Evolutionary conservation across 2,797 vertebrate genomes (phyloP).

Genomic region (Thamnophis elegans): DNA sequence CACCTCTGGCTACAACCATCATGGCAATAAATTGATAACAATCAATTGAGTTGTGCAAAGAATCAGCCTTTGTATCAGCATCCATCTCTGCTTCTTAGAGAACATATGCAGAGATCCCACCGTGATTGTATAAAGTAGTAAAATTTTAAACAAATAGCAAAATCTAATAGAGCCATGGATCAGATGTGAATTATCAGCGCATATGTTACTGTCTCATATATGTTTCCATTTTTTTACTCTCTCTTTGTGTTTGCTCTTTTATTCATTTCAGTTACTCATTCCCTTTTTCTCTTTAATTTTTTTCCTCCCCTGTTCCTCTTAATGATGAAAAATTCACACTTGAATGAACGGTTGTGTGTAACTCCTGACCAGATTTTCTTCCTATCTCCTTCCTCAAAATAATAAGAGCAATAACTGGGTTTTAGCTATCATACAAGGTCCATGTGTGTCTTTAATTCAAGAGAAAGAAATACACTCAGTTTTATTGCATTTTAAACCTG

Average conservation of each 20-base stretch:
- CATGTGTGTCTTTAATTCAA: background rate
- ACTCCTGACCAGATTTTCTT: background rate
- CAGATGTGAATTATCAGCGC: conserved; percentile 54
- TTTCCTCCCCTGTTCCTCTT: conserved; percentile 21
- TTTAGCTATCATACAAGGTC: background rate
- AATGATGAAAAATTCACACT: conserved; percentile 5
- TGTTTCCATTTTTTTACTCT: conserved; percentile 27
- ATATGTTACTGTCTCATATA: conserved; percentile 58
- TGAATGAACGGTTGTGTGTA: background rate
- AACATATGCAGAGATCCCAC: conserved; percentile 23
- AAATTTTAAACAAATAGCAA: conserved; percentile 57
- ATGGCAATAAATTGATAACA: background rate
- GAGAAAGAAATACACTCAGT: background rate
- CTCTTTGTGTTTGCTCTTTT: conserved; percentile 47
- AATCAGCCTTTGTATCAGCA: conserved; percentile 25
- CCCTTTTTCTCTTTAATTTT: conserved; percentile 17
- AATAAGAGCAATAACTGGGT: no score
- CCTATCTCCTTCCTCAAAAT: background rate
- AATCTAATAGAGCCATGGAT: conserved; percentile 54
- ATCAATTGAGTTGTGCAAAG: background rate
- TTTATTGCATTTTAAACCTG: background rate
- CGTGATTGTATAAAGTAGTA: conserved; percentile 44
- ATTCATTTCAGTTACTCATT: conserved; percentile 26
- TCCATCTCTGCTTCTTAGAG: conserved; percentile 30
- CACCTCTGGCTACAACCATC: conserved; percentile 8